These are phyloP conservation scores for Heliconius eleuchia DNA, from an alignment of 1,140 invertebrate genomes.

Conservation along the genomic window DNA sequence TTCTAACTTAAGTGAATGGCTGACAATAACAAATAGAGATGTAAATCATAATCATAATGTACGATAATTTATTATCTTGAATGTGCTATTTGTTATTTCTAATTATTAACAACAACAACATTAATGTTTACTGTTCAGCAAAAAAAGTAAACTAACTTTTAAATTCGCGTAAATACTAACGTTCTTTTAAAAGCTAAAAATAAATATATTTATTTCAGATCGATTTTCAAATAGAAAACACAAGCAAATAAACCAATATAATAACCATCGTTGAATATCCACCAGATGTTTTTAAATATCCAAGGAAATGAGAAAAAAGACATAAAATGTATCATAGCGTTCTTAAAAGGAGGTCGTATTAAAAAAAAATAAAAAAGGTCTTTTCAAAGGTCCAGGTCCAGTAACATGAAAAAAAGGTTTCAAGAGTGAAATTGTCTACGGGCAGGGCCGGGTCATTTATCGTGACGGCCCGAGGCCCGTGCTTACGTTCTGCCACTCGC, in stretches of 20 bases:
- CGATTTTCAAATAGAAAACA: background rate
- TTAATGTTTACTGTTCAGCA: too few relatives aligned
- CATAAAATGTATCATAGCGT: constrained; percentile 37
- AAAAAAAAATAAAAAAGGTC: constrained; percentile 49
- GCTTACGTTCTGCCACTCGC: constrained; percentile 60
- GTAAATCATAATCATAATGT: too few relatives aligned
- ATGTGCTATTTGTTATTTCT: too few relatives aligned
- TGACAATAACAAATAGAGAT: too few relatives aligned
- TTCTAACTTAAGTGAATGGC: too few relatives aligned
- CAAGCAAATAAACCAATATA: background rate
- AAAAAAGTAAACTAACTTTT: background rate
- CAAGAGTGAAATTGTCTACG: constrained; percentile 68
- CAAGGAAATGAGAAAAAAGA: constrained; percentile 21
- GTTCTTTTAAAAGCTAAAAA: background rate
- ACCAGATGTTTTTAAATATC: constrained; percentile 15
- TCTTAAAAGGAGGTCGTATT: constrained; percentile 33
- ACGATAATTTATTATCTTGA: too few relatives aligned
- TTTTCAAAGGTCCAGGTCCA: constrained; percentile 41
- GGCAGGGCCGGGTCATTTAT: constrained; percentile 64
- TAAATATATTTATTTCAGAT: background rate
- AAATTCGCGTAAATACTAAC: background rate
- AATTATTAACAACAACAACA: too few relatives aligned
- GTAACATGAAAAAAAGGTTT: constrained; percentile 35
- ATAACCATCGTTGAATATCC: background rate
- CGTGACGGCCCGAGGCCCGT: constrained; percentile 63